A percentile compares a stretch with the other conserved stretches of the same genome.
phyloP scores from a whole-genome alignment of 2,797 vertebrate genomes.

The Crocidura indochinensis region DNA sequence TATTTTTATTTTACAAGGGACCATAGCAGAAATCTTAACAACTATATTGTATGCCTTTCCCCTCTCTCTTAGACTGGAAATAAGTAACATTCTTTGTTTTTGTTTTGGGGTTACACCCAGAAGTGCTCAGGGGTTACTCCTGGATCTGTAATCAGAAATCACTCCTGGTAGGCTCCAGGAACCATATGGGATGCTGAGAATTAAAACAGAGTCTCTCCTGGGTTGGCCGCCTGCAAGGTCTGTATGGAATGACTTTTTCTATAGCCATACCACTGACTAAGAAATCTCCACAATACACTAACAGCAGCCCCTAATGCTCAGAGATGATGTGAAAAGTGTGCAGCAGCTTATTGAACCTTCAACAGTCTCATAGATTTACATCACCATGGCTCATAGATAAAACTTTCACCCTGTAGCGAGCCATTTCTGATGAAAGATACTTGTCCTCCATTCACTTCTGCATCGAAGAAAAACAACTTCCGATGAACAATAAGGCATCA shows the following conservation, averaged over 20 bases:
- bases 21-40: not conserved
- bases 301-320: not conserved
- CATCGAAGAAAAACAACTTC: constrained; percentile 77
- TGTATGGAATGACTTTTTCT: not conserved
- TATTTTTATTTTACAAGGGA: not conserved
- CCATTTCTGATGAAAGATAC: constrained; percentile 71
- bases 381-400: constrained; percentile 66
- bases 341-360: constrained; percentile 61
- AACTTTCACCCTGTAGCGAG: constrained; percentile 50
- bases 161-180: too few species aligned
- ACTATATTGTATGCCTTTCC: not conserved
- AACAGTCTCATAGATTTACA: constrained; percentile 57
- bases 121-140: too few species aligned
- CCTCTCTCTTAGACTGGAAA: constrained; percentile 29
- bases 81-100: not conserved
- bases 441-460: constrained; percentile 62
- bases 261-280: not conserved
- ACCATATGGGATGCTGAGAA: too few species aligned
- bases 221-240: too few species aligned
- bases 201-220: too few species aligned
- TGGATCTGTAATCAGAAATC: too few species aligned
- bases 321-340: constrained; percentile 43
- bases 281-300: constrained; percentile 14
- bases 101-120: too few species aligned
- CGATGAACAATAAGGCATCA: constrained; percentile 71